These are phyloP conservation scores for Amphipyra tragopoginis DNA, from an alignment of 2,888 invertebrate genomes.

Conservation along the genomic window DNA sequence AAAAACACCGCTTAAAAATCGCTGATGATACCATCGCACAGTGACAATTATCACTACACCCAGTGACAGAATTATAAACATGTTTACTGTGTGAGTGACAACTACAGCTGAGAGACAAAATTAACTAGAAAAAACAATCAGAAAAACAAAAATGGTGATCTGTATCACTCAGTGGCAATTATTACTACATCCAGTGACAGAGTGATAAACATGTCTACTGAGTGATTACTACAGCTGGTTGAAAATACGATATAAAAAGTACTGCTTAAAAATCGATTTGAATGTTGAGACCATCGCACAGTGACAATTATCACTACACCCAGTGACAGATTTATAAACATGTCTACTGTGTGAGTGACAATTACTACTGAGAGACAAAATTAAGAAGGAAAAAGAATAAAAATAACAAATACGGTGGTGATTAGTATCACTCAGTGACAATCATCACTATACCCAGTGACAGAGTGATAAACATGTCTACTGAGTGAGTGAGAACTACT, in stretches of 20 bases:
- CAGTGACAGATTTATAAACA: constrained; percentile 59
- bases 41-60: constrained; percentile 39
- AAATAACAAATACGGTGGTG: too few relatives aligned
- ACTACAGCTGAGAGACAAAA: background rate
- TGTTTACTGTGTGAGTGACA: constrained; percentile 31
- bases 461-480: constrained; percentile 41
- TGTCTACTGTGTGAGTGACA: constrained; percentile 50
- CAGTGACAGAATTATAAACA: constrained; percentile 61
- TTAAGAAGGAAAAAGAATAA: too few relatives aligned
- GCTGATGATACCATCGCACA: too few relatives aligned
- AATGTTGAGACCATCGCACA: too few relatives aligned
- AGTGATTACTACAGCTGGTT: background rate
- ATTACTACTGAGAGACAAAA: constrained; percentile 22
- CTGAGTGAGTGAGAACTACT: constrained; percentile 40
- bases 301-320: constrained; percentile 45
- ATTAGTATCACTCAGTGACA: too few relatives aligned
- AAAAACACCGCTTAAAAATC: too few relatives aligned
- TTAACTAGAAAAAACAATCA: constrained; percentile 12
- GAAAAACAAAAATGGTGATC: constrained; percentile 36
- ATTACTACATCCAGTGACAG: constrained; percentile 47
- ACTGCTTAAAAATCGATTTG: too few relatives aligned
- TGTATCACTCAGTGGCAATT: constrained; percentile 25
- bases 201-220: constrained; percentile 20
- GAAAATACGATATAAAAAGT: background rate
- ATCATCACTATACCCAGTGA: constrained; percentile 33